Conservation (phyloP, 2,113 vertebrate species). For the Mesitornis unicolor region DNA sequence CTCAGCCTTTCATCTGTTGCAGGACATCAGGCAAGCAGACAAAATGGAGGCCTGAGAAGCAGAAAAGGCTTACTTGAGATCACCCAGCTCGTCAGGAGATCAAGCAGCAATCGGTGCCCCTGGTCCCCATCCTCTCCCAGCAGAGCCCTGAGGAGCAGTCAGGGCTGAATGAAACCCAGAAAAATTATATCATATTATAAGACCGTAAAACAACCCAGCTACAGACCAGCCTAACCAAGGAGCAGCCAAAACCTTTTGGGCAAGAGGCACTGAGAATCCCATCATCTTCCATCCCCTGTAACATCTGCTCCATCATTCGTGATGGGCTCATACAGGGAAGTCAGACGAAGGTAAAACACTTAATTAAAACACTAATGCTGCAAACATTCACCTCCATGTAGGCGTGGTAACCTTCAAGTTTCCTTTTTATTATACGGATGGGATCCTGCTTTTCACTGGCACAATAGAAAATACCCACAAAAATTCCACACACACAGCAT, state of each 20-base stretch:
- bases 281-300: background rate
- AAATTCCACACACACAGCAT: slow-evolving; percentile 84
- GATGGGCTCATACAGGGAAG: background rate
- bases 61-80: background rate
- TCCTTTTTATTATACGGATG: slow-evolving; percentile 68
- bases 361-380: slow-evolving; percentile 30
- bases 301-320: background rate
- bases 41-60: background rate
- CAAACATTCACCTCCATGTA: slow-evolving; percentile 22
- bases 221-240: background rate
- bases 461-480: slow-evolving; percentile 71
- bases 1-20: background rate
- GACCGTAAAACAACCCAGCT: background rate
- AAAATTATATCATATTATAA: too few species aligned
- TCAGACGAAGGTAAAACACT: background rate
- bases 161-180: background rate
- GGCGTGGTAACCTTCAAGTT: slow-evolving; percentile 43
- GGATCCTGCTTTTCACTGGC: slow-evolving; percentile 60
- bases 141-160: background rate
- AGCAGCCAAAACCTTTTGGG: background rate
- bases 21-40: background rate
- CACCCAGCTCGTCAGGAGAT: background rate
- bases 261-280: background rate
- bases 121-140: too few species aligned
- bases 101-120: background rate